Base-by-base conservation (phyloP, 1,140 invertebrate genomes). In the Oncopodura yosiiana region DNA sequence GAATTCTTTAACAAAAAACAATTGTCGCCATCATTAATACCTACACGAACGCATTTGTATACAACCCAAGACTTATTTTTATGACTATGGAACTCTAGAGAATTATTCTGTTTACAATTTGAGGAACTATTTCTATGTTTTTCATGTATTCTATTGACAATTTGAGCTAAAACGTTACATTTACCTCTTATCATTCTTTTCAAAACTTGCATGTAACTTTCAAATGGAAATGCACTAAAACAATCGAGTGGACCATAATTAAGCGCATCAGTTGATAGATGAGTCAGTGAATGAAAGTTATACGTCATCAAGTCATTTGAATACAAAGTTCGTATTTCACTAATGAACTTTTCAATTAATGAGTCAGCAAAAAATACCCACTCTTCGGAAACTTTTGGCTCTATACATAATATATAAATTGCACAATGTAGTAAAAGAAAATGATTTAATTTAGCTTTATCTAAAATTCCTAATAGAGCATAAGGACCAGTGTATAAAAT, bases 401-500 rank as follows among this genome's bases (percentile, higher is more conserved):
- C 11, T 2, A 36, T 19, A n/a, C n/a, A n/a, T 11, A 69, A 42
- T 39, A 66, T 60, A 58, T 51, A 58, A 11, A 71, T 61, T 12
- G 57, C 52, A 37, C 66, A 53, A 50, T 65, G 67, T 1, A 74
- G 48, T 14, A 61, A 23, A 16, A 71, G 19, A 63, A 74, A 74
- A 60, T 74, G 64, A 12, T 62, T 14, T 62, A 71, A 71, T 14
- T 61, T n/a, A n/a, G 67, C 52, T 29, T 63, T 27, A 23, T 53
- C n/a, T 26, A 73, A 30, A 53, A 63, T 58, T 26, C 58, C 48
- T 55, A 64, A 66, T 24, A 75, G 61, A 39, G 68, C 64, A 8
- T 70, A 49, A 43, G 69, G 66, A 8, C 72, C 72, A 24, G 66
- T 69, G 59, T 75, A 75, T 4, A 74, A 57, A 21, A 75, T 48